Evolutionary conservation across 2,888 invertebrate species (phyloP).

Genomic region (Rambutsinella grinnellia): DNA sequence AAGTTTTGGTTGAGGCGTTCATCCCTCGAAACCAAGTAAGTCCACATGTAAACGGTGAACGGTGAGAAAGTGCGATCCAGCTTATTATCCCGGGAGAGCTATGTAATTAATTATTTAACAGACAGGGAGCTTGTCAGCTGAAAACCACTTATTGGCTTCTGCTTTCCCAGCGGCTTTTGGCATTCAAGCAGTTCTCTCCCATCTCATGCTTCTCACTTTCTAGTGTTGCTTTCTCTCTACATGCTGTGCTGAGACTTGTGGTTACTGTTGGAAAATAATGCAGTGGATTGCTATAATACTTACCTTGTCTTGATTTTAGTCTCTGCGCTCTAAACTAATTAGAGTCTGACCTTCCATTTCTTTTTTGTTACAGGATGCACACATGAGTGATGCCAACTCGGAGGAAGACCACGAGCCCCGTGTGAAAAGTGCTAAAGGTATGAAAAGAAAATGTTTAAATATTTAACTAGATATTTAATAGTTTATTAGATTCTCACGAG

Average conservation of each 20-base stretch:
- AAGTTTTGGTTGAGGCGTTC: too few relatives aligned
- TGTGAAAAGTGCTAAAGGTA: constrained; percentile 41
- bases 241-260: too few relatives aligned
- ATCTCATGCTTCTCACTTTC: too few relatives aligned
- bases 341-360: neutral
- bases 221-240: too few relatives aligned
- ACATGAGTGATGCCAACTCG: constrained; percentile 54
- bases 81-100: constrained; percentile 46
- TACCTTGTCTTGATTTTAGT: neutral
- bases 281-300: too few relatives aligned
- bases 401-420: constrained; percentile 55
- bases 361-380: constrained; percentile 55
- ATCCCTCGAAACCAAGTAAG: too few relatives aligned
- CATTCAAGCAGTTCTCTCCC: neutral
- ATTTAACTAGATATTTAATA: too few relatives aligned
- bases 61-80: constrained; percentile 33
- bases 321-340: neutral
- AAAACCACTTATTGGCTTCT: constrained; percentile 32
- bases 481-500: too few relatives aligned
- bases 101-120: constrained; percentile 56
- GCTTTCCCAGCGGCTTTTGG: neutral
- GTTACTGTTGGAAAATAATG: too few relatives aligned
- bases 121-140: constrained; percentile 43
- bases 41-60: too few relatives aligned
- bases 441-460: constrained; percentile 1